Evolutionary conservation across 2,888 invertebrate genomes (phyloP).

Genomic region (Dicranocentrus wangi): DNA sequence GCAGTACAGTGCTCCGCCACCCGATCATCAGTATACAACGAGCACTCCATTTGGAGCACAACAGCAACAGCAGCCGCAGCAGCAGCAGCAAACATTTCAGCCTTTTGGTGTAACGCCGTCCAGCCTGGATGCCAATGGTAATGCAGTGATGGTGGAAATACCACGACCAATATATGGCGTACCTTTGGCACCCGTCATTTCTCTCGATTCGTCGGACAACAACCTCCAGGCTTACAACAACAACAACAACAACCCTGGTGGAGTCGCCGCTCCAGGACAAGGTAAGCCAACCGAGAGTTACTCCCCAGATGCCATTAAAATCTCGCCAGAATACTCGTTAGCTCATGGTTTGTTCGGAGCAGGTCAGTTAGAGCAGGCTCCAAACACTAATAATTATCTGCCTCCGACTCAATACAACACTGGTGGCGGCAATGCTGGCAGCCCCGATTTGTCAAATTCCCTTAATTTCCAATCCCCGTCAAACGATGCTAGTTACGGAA

Average conservation of each 20-base stretch:
- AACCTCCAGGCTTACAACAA: constrained; percentile 32
- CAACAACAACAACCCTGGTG: constrained; percentile 21
- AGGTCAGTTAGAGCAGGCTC: constrained; percentile 18
- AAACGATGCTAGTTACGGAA: constrained; percentile 24
- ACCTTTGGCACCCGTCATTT: constrained; percentile 70
- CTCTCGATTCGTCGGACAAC: constrained; percentile 63
- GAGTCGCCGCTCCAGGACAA: background rate
- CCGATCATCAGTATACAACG: too few relatives aligned
- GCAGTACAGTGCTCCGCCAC: background rate
- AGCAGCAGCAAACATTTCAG: too few relatives aligned
- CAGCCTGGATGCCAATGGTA: constrained; percentile 9
- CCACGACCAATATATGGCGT: constrained; percentile 70
- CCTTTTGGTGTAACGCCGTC: background rate
- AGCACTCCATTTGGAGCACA: background rate
- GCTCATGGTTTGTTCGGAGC: constrained; percentile 1
- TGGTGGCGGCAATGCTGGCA: constrained; percentile 4
- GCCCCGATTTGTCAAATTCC: constrained; percentile 30
- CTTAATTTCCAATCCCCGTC: constrained; percentile 14
- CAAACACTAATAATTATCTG: constrained; percentile 33
- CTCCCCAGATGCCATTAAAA: constrained; percentile 19
- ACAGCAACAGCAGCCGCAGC: constrained; percentile 7
- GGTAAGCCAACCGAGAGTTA: too few relatives aligned
- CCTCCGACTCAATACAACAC: constrained; percentile 3
- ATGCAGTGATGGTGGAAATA: constrained; percentile 21
- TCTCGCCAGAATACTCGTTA: background rate